These are phyloP conservation scores for Euclidia mi DNA, from an alignment of 2,888 invertebrate species.

Conservation along the genomic window DNA sequence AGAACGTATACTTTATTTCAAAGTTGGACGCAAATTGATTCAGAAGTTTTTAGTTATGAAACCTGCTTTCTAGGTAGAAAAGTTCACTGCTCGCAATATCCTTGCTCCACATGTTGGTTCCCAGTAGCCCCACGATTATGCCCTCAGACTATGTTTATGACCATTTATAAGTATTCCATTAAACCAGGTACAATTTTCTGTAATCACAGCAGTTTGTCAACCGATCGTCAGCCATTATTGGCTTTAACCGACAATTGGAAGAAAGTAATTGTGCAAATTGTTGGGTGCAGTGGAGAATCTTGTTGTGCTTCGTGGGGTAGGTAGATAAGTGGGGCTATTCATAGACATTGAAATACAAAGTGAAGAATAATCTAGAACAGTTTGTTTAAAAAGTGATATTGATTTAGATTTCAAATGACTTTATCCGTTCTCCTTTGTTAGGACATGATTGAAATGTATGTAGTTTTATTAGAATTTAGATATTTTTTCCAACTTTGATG, in stretches of 20 bases:
- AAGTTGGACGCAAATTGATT: no score
- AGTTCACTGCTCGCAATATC: constrained; percentile 25
- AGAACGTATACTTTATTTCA: not conserved
- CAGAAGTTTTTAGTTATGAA: no score
- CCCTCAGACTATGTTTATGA: constrained; percentile 72
- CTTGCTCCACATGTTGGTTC: constrained; percentile 70
- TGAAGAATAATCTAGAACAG: constrained; percentile 8
- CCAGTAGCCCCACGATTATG: constrained; percentile 71
- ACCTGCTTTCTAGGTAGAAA: not conserved
- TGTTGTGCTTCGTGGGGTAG: constrained; percentile 10
- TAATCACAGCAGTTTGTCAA: constrained; percentile 64
- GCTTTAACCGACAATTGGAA: constrained; percentile 61
- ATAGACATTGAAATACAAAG: constrained; percentile 22
- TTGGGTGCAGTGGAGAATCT: constrained; percentile 16
- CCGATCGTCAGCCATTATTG: constrained; percentile 66
- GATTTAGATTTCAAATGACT: constrained; percentile 24
- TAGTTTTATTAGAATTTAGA: not conserved
- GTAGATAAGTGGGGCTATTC: constrained; percentile 24
- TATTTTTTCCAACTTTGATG: no score
- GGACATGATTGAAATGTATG: not conserved
- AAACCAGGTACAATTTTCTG: constrained; percentile 65
- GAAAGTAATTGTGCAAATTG: constrained; percentile 53
- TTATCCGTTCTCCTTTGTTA: not conserved
- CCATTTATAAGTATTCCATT: constrained; percentile 81
- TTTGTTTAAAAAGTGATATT: constrained; percentile 29